Evolutionary conservation across 1,140 invertebrate species (phyloP), one percentile per base, ranked within the genome.

Genomic region (Caenorhabditis tropicalis): DNA sequence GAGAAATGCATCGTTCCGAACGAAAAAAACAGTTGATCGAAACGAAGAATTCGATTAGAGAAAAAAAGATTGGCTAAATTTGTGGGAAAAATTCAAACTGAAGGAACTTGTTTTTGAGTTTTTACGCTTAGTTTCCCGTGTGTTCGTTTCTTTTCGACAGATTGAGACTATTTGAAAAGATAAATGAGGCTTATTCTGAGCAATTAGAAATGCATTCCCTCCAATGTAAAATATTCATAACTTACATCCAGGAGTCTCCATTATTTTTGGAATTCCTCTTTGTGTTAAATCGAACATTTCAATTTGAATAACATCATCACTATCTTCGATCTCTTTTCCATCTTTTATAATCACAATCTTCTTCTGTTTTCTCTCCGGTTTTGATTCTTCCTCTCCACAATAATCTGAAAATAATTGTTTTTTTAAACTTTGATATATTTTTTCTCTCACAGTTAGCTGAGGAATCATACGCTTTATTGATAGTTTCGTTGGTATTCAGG

Each of bases 241-340:
- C 65, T 74, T 24, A 74, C 65, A 19, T 39, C 65, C 65, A 19
- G 65, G 65, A 24, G 65, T 39, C n/a, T 74, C 36, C 9, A 46
- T 12, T 7, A 74, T 74, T 31, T 74, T 74, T 10, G 65, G 65
- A 43, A 74, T 74, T 43, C 65, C 65, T 27, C 36, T 39, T 24
- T 74, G 65, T 0, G 65, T 74, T 5, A 74, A 24, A 43, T 74
- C 65, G n/a, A 46, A 74, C 65, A 74, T 74, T n/a, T 74, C 65
- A 74, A 74, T 43, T 31, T 74, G 29, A 24, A 74, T 74, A 5
- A 74, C 36, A 24, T 43, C 65, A 12, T 74, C 65, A 74, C 15
- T 15, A 9, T 58, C 53, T 7, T 27, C 21, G 1, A 4, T 24
- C 4, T 27, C 53, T 2, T 74, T 31, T 39, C n/a, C 65, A 2